phyloP scores from a whole-genome alignment of 1,140 invertebrate species.

The Uloborus diversus region DNA sequence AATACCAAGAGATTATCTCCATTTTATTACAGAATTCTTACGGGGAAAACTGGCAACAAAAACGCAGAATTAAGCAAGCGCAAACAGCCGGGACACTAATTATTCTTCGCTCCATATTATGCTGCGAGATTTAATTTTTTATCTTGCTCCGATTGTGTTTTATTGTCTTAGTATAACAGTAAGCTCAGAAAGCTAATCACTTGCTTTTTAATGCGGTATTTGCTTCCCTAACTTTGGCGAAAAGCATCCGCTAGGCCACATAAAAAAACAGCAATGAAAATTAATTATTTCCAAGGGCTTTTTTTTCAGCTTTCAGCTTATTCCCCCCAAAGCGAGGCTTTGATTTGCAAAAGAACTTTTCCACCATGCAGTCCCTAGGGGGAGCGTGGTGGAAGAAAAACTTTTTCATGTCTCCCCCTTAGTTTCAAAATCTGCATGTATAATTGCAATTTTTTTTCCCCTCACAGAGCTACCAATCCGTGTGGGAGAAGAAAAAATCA shows the following conservation, averaged over 20 bases:
- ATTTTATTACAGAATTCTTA: no score
- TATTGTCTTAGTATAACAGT: conserved; percentile 28
- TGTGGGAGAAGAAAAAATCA: neutral
- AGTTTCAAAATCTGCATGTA: conserved; percentile 48
- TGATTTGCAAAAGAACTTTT: no score
- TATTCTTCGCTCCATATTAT: conserved; percentile 9
- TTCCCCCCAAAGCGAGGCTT: neutral
- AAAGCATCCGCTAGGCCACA: neutral
- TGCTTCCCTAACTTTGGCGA: conserved; percentile 3
- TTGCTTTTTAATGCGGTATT: conserved; percentile 42
- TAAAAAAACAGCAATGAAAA: conserved; percentile 39
- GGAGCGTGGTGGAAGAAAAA: no score
- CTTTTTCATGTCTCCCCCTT: no score
- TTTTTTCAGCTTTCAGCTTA: neutral
- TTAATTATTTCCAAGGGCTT: conserved; percentile 38
- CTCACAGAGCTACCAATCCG: neutral
- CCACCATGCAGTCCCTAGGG: no score
- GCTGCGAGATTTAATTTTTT: neutral
- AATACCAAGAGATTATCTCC: no score
- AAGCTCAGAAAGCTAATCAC: conserved; percentile 28
- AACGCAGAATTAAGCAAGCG: conserved; percentile 4
- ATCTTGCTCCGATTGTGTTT: neutral
- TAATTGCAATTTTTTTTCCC: conserved; percentile 32
- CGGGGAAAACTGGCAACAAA: no score
- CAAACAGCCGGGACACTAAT: conserved; percentile 5